phyloP scores from a whole-genome alignment of 1,140 invertebrate species.

The Solenopsis fugax region DNA sequence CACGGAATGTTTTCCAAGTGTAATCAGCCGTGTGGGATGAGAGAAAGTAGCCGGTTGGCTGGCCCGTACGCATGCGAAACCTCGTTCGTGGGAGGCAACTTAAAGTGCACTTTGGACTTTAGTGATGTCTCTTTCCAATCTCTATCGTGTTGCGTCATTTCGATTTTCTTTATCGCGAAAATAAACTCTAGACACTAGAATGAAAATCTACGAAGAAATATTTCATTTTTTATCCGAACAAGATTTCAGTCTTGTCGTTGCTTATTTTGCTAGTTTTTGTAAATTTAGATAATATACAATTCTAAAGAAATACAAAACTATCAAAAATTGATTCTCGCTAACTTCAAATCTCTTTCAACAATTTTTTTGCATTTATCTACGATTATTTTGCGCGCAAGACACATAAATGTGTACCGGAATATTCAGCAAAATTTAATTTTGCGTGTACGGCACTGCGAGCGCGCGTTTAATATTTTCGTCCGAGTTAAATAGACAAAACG shows the following conservation, averaged over 20 bases:
- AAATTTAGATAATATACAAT: neutral
- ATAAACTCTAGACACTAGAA: neutral
- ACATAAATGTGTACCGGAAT: neutral
- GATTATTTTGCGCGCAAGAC: neutral
- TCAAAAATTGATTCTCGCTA: neutral
- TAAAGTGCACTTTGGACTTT: slow-evolving; percentile 54
- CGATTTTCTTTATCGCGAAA: neutral
- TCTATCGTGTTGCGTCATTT: neutral
- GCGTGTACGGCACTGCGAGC: neutral
- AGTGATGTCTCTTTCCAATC: slow-evolving; percentile 36
- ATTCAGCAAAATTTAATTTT: slow-evolving; percentile 10
- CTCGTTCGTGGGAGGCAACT: neutral
- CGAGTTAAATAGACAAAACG: slow-evolving; percentile 10
- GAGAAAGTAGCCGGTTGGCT: slow-evolving; percentile 22
- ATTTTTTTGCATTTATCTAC: neutral
- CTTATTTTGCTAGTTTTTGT: too few relatives aligned
- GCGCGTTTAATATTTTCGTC: slow-evolving; percentile 35
- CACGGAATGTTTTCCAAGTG: slow-evolving; percentile 16
- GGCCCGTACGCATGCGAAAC: slow-evolving; percentile 23
- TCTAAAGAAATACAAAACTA: neutral
- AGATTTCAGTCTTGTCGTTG: neutral
- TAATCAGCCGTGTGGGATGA: slow-evolving; percentile 14
- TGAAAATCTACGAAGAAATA: neutral
- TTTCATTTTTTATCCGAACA: neutral
- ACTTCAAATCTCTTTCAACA: neutral